Base-by-base conservation (phyloP, 2,888 invertebrate genomes). In the Corbicula japonica region DNA sequence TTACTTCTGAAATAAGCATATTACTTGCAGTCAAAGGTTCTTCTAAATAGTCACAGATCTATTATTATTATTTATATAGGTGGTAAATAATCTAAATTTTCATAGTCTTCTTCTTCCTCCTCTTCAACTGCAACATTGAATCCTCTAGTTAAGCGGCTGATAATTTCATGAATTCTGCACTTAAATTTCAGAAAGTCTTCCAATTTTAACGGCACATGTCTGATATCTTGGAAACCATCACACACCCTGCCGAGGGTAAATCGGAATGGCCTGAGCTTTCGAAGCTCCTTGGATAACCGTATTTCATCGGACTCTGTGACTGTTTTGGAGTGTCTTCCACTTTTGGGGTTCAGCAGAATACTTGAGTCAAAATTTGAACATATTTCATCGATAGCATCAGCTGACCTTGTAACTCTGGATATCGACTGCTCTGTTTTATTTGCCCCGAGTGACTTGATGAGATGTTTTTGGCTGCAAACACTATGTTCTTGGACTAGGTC, bases 401-500 rank as follows among this genome's bases (percentile, higher is more conserved):
- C 70, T 12, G 52, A 30, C n/a, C 38, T 50, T 15, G 63, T 63
- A 6, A 26, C 4, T 18, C 76, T 26, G 6, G 26, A 12, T 12
- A 76, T 76, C 3, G 80, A 54, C n/a, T 68, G 54, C 15, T 80
- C 56, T 0, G 56, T 63, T 50, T 80, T 76, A 26, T 70, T 76
- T 8, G 72, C 65, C n/a, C 69, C 73, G 8, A 80, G 60, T n/a
- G 65, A 23, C 28, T 21, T 71, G 12, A 80, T 80, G 0, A 76
- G 48, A 6, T 56, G 56, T 61, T 80, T 73, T 21, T 76, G 68
- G 18, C 68, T 60, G 26, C 69, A 26, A 3, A 76, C 69, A 50
- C 62, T 38, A 21, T 76, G 65, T 48, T 80, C 76, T 38, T 80
- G 76, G 5, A 68, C 73, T 12, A 80, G 50, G 38, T 80, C 80